Percentiles rank a stretch among this genome's conserved stretches.
Conservation (phyloP, 2,888 invertebrate species). For the Harpalus rufipes region DNA sequence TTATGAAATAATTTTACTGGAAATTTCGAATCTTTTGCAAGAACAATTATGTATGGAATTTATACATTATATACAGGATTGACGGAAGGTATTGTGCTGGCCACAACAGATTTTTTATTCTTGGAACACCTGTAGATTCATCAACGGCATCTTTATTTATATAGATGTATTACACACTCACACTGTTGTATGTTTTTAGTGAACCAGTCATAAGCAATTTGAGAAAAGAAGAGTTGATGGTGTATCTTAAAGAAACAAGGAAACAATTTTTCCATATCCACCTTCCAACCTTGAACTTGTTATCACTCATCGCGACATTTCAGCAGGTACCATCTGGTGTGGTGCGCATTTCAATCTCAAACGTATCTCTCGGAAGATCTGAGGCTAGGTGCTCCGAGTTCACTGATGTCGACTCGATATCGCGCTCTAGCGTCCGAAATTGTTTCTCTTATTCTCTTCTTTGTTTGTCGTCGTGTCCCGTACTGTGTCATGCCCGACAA, state of each 20-base stretch:
- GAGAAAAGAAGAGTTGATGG: neutral
- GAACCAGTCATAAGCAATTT: neutral
- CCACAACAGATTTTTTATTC: no score
- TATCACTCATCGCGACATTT: slow-evolving; percentile 47
- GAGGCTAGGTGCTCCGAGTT: slow-evolving; percentile 28
- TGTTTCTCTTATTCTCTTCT: slow-evolving; percentile 47
- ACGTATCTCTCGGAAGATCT: slow-evolving; percentile 26
- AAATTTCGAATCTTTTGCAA: no score
- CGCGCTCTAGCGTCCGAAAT: slow-evolving; percentile 37
- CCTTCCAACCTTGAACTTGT: slow-evolving; percentile 42
- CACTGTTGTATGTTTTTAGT: neutral
- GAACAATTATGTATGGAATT: no score
- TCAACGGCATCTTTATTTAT: no score
- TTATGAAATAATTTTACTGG: no score
- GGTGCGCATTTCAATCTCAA: slow-evolving; percentile 51
- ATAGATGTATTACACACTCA: no score
- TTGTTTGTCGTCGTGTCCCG: neutral
- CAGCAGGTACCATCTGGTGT: slow-evolving; percentile 35
- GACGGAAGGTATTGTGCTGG: no score
- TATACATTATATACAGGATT: no score
- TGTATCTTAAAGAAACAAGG: slow-evolving; percentile 13
- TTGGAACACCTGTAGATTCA: no score
- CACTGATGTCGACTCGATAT: slow-evolving; percentile 27
- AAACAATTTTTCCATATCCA: neutral
- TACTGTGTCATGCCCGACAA: slow-evolving; percentile 11